These are phyloP conservation scores for Psilopogon haemacephalus DNA, from an alignment of 2,113 vertebrate genomes.

Conservation along the genomic window DNA sequence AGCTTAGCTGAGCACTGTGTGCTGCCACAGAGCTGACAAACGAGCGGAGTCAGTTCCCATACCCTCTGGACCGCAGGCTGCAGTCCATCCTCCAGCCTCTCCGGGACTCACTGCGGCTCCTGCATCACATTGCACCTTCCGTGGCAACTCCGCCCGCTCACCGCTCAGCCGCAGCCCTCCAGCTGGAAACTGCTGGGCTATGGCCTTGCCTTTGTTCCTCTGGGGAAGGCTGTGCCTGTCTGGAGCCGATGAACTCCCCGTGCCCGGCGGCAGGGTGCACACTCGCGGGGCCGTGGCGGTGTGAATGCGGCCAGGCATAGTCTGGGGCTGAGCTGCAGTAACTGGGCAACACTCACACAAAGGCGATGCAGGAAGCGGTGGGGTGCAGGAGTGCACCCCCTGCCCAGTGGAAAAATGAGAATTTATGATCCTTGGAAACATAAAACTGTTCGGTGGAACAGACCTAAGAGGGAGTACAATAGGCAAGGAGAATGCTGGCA, in stretches of 20 bases:
- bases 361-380: not conserved
- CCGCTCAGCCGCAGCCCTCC: not conserved
- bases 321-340: constrained; percentile 18
- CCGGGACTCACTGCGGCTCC: rapidly evolving
- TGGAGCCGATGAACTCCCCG: not conserved
- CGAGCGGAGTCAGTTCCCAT: not conserved
- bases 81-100: not conserved
- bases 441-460: constrained; percentile 45
- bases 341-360: constrained; percentile 64
- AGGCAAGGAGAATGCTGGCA: constrained; percentile 52
- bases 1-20: not conserved
- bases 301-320: constrained; percentile 35
- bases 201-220: not conserved
- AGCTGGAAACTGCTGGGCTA: not conserved
- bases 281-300: not conserved
- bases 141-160: not conserved
- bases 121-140: not conserved
- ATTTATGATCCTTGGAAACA: constrained; percentile 68
- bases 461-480: constrained; percentile 34
- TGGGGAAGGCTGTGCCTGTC: not conserved
- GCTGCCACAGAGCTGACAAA: not conserved
- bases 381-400: constrained; percentile 32
- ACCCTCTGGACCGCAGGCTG: not conserved
- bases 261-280: not conserved
- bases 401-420: constrained; percentile 48